Evolutionary conservation across 2,888 invertebrate species (phyloP), one percentile per base, ranked within the genome.

Genomic region (Drosophila phalerata): DNA sequence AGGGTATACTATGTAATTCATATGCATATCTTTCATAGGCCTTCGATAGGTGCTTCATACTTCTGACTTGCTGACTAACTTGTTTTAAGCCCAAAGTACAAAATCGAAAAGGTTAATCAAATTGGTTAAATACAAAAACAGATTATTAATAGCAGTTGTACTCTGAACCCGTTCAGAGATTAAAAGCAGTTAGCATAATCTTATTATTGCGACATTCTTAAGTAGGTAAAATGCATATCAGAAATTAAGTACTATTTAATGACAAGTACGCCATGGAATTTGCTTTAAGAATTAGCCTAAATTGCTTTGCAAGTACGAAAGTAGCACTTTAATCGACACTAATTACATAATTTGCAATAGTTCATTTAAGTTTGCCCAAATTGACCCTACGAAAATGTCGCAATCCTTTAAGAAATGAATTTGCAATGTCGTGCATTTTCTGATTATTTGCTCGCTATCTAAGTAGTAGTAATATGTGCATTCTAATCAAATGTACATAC

Each of bases 101-200:
- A 52, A 60, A 55, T 22, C 43, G 19, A 25, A 64, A 30, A 61
- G 48, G 28, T 69, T 61, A 45, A 28, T 45, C n/a, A 28, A 15
- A 43, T 32, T 52, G 17, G 15, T 37, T 32, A 42, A 48, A 30
- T 34, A 15, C 25, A 19, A 51, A 15, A 22, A 38, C 22, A n/a
- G 15, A 22, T 56, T 70, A 62, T 15, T 52, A 57, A 56, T 53
- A 53, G 30, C 0, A 22, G 32, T 34, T 43, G 34, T 37, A 58
- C 53, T 45, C 34, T 51, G 64, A 49, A 61, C 75, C 49, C 55
- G 5, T 58, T 55, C 34, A 43, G 43, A 43, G 76, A 74, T 69
- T 48, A 75, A 15, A 32, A 60, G 13, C 13, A 17, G 19, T 17
- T 53, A 9, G 52, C 17, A 40, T 52, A 51, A 57, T 68, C 22